These are phyloP conservation scores for Andrena fulva DNA, from an alignment of 2,888 invertebrate species.

Conservation along the genomic window DNA sequence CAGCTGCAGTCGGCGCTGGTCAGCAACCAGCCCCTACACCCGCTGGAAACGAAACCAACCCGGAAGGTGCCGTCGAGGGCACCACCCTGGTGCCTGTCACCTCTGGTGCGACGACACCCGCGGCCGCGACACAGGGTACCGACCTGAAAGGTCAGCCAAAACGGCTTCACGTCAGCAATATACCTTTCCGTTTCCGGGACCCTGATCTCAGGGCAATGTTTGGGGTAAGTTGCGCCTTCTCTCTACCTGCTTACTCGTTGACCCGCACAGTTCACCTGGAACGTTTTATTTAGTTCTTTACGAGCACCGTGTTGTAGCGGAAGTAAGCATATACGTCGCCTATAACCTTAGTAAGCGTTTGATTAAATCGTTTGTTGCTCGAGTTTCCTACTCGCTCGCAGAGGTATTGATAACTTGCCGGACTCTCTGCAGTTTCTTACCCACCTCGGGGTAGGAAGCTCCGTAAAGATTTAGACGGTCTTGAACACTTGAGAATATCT, in stretches of 20 bases:
- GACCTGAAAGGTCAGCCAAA: slow-evolving; percentile 93
- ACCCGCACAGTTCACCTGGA: too few species aligned
- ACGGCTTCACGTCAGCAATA: slow-evolving; percentile 99
- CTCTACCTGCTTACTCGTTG: not conserved
- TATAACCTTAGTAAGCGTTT: too few species aligned
- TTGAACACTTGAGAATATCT: too few species aligned
- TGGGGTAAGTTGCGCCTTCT: slow-evolving; percentile 91
- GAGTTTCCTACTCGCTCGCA: too few species aligned
- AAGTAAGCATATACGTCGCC: too few species aligned
- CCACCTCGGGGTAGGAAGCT: too few species aligned
- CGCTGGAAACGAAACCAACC: slow-evolving; percentile 78
- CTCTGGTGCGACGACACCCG: slow-evolving; percentile 85
- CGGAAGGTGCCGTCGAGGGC: slow-evolving; percentile 83
- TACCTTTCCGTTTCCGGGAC: slow-evolving; percentile 99
- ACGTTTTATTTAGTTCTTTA: slow-evolving; percentile 29
- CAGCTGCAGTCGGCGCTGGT: slow-evolving; percentile 84
- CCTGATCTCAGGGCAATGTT: slow-evolving; percentile 99
- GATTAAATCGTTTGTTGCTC: too few species aligned
- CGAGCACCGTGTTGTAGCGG: not conserved
- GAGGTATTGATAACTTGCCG: too few species aligned
- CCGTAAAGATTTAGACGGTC: too few species aligned
- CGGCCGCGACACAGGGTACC: slow-evolving; percentile 86
- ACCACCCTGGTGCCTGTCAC: slow-evolving; percentile 86
- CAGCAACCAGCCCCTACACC: slow-evolving; percentile 81
- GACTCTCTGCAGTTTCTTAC: too few species aligned